A percentile compares a stretch with the other conserved stretches of the same genome.
phyloP scores from a whole-genome alignment of 2,888 invertebrate species.

The Hypsopygia costalis region DNA sequence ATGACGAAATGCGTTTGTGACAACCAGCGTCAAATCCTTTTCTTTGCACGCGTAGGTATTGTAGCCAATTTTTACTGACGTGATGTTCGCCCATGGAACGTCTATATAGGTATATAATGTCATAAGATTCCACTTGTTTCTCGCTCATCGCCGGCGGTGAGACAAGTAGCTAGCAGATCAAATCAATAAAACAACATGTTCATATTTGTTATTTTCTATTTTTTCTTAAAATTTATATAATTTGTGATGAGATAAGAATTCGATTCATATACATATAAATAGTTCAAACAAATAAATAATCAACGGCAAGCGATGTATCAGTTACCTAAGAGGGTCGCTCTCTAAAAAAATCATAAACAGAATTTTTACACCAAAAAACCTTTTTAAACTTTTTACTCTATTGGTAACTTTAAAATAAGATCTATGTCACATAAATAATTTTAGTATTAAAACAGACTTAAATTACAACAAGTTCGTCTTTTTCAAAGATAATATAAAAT shows the following conservation, averaged over 20 bases:
- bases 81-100: no score
- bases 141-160: no score
- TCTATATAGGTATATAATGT: no score
- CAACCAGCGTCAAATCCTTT: no score
- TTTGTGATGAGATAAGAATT: slow-evolving; percentile 51
- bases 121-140: no score
- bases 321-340: slow-evolving; percentile 26
- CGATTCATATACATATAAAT: slow-evolving; percentile 60
- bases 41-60: no score
- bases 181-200: slow-evolving; percentile 35
- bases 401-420: slow-evolving; percentile 72
- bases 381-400: slow-evolving; percentile 59
- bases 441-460: slow-evolving; percentile 60
- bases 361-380: slow-evolving; percentile 26
- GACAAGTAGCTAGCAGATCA: no score
- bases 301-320: slow-evolving; percentile 62
- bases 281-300: slow-evolving; percentile 65
- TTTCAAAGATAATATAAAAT: slow-evolving; percentile 23
- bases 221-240: slow-evolving; percentile 67
- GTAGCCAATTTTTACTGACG: no score
- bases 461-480: slow-evolving; percentile 38
- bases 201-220: slow-evolving; percentile 65
- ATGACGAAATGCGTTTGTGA: no score
- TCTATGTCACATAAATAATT: slow-evolving; percentile 73
- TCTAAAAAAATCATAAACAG: slow-evolving; percentile 7